These are phyloP conservation scores for Orussus abietinus DNA, from an alignment of 1,140 invertebrate species.

Conservation along the genomic window DNA sequence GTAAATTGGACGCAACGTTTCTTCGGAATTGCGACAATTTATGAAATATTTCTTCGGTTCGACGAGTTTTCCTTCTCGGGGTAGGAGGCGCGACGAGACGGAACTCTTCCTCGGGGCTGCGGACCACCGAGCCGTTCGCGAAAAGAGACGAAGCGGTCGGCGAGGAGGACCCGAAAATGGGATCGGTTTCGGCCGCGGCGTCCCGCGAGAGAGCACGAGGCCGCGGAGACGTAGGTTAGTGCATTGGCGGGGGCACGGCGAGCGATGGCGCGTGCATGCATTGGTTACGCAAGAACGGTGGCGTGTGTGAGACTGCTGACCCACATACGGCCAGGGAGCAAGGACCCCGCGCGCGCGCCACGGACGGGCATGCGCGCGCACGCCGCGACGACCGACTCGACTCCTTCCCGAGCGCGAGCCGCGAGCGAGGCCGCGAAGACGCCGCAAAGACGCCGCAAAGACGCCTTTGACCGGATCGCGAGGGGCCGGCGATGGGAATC, in stretches of 20 bases:
- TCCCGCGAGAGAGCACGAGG: slow-evolving; percentile 12
- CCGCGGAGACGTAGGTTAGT: slow-evolving; percentile 28
- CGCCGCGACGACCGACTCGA: slow-evolving; percentile 7
- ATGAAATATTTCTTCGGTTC: too few relatives aligned
- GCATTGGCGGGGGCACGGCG: slow-evolving; percentile 27
- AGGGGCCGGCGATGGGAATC: too few relatives aligned
- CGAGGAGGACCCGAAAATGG: too few relatives aligned
- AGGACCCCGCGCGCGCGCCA: slow-evolving; percentile 39
- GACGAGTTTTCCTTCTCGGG: too few relatives aligned
- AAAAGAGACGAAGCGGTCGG: too few relatives aligned
- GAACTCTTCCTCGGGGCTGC: too few relatives aligned
- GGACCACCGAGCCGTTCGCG: too few relatives aligned
- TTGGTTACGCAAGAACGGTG: slow-evolving; percentile 52
- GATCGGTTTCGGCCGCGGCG: slow-evolving; percentile 3
- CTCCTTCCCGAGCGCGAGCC: slow-evolving; percentile 16
- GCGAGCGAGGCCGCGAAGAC: not conserved
- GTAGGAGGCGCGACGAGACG: too few relatives aligned
- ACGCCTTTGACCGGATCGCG: too few relatives aligned
- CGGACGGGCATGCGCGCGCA: slow-evolving; percentile 2
- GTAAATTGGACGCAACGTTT: too few relatives aligned
- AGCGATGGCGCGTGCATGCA: slow-evolving; percentile 44
- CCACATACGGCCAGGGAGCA: slow-evolving; percentile 52
- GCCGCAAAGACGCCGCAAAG: not conserved
- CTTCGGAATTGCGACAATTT: too few relatives aligned
- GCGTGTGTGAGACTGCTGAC: slow-evolving; percentile 55